Evolutionary conservation across 2,113 vertebrate species (phyloP), one percentile per base, ranked within the genome.

Genomic region (Toxostoma redivivum): DNA sequence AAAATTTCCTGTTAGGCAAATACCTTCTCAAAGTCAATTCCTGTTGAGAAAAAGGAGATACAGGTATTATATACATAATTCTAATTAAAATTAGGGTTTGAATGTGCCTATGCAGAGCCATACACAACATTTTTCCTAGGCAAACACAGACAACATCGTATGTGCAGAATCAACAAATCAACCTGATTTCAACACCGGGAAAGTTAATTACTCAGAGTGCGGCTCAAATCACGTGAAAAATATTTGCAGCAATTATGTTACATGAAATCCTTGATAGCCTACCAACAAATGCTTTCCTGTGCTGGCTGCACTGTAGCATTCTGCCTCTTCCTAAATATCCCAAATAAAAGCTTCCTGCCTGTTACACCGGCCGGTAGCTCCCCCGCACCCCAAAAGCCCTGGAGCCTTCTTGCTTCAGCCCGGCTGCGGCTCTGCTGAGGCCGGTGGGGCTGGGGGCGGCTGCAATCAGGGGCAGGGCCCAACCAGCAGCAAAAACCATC

Each of bases 121-220:
- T 14, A 77, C 28, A 57, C 66, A 77, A 35, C 58, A 56, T 66
- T 86, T 85, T 86, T 89, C 51, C 51, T 88, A 33, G 21, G 70
- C 72, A 89, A 78, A 87, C 62, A 64, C 1, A 81, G 84, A 76
- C 81, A 93, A 80, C 54, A 82, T 53, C 62, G 92, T 48, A 53
- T 9, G 81, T 18, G 79, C 80, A 93, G 69, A 88, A 95, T 86
- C 76, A 95, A 95, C 89, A 83, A 93, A 92, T 92, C 86, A 92
- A 77, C 58, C 67, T 44, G 94, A 91, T 92, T 97, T 95, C 92
- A 89, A 89, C 86, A 91, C 66, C 42, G 69, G 66, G 16, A 40
- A 91, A 87, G 81, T 67, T 72, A 91, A 92, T 88, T 87, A 92
- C 50, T 66, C 74, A 24, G 67, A 92, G 71, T 48, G 72, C 0